Percentiles rank a stretch among this genome's conserved stretches.
These are phyloP conservation scores for Delia radicum DNA, from an alignment of 1,140 invertebrate genomes.

Conservation along the genomic window DNA sequence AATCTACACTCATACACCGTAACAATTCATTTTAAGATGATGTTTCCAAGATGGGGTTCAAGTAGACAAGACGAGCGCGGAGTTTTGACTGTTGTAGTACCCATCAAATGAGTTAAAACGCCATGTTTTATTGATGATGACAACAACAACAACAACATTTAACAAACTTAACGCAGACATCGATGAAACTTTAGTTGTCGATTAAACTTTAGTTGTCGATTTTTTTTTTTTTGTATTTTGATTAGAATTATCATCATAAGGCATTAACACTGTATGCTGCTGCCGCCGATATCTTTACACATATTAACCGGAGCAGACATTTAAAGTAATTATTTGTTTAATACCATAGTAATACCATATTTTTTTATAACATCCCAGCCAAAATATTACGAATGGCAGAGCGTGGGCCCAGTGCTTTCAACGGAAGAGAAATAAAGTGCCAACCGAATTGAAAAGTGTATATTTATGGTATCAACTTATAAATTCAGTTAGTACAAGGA, in stretches of 20 bases:
- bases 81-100: neutral
- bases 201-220: neutral
- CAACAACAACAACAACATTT: neutral
- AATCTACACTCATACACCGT: neutral
- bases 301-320: no score
- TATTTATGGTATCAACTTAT: no score
- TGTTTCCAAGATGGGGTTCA: neutral
- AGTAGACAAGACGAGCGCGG: neutral
- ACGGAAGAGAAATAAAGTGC: neutral
- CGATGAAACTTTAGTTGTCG: neutral
- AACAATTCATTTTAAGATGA: neutral
- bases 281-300: neutral
- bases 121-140: constrained; percentile 9
- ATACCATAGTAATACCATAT: no score
- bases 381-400: no score
- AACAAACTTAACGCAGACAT: neutral
- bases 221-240: neutral
- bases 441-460: no score
- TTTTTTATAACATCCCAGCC: no score
- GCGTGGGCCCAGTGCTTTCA: no score
- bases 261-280: neutral
- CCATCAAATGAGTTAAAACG: constrained; percentile 7
- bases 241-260: constrained; percentile 4
- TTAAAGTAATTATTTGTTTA: no score
- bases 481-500: no score